Evolutionary conservation across 2,113 vertebrate genomes (phyloP).

Genomic region (Pseudorhombus dupliciocellatus): DNA sequence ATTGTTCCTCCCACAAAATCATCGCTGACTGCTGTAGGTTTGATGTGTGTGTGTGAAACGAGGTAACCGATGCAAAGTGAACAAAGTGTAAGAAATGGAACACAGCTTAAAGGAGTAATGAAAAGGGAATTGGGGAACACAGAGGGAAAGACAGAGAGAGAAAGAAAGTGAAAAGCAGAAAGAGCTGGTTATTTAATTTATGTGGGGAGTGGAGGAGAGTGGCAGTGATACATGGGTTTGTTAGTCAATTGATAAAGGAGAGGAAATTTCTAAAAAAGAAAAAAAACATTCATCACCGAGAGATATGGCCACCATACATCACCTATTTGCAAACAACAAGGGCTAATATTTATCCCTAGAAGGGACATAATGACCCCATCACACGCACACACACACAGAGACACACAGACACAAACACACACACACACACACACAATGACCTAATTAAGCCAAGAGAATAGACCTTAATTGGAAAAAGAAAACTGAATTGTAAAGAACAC

Average conservation of each 20-base stretch:
- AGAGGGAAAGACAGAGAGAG: conserved; percentile 29
- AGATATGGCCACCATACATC: conserved; percentile 95
- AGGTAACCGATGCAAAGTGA: conserved; percentile 11
- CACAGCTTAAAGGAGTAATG: conserved; percentile 62
- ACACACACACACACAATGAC: conserved; percentile 51
- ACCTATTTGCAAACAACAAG: conserved; percentile 88
- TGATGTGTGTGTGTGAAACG: conserved; percentile 27
- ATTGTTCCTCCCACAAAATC: conserved; percentile 30
- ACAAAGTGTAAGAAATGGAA: conserved; percentile 45
- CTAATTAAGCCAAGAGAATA: conserved; percentile 78
- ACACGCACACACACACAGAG: conserved; percentile 25
- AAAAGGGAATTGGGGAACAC: conserved; percentile 51
- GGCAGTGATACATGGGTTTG: conserved; percentile 98
- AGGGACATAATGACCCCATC: conserved; percentile 79
- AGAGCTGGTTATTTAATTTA: conserved; percentile 89
- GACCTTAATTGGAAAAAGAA: conserved; percentile 70
- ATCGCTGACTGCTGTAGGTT: conserved; percentile 35
- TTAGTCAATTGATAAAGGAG: conserved; percentile 98
- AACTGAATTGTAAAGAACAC: conserved; percentile 30
- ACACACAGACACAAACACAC: conserved; percentile 13
- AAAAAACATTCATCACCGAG: conserved; percentile 95
- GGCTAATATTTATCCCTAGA: conserved; percentile 88
- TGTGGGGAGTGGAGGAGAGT: conserved; percentile 90
- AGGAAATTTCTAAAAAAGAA: conserved; percentile 98
- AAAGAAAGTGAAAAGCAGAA: conserved; percentile 19